Base-by-base conservation (phyloP, 2,888 invertebrate species). In the Sphinx pinastri region DNA sequence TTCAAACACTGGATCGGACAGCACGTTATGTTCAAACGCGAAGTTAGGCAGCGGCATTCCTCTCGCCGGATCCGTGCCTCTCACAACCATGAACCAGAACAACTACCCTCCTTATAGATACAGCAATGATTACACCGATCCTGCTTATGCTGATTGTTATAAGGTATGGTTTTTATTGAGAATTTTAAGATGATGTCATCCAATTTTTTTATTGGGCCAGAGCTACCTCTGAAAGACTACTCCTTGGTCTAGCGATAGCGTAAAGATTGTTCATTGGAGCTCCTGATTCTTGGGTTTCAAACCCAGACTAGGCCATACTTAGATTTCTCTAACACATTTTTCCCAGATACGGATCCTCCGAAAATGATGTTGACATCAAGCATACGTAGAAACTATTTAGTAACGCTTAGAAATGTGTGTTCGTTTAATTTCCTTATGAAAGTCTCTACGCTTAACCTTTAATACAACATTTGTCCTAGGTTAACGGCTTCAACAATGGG, bases 401-500 rank as follows among this genome's bases (percentile, higher is more conserved):
- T 4, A 38, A 38, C 38, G 5, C 38, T 38, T 0, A 8, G 75
- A 73, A 75, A 76, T 77, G 4, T 38, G 2, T 38, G 38, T 73
- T 75, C 66, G 74, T 76, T 72, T 76, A 67, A 67, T 31, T 52
- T 55, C 25, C 1, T 25, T 25, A 25, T 25, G 25, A 25, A 25
- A 25, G 25, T 25, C 25, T 25, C 25, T 25, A 25, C 1, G 25
- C 25, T 25, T 25, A 25, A 25, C 25, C 25, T 25, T 25, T 2
- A 25, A 25, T 25, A 25, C 25, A 25, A 51, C 31, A 19, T 49
- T 49, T 58, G 13, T 57, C 60, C 45, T 78, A 97, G 97, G 96
- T 97, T 73, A 97, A 97, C 70, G 97, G 97, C 81, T 97, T 96
- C 88, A 97, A 96, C 87, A 97, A 97, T 83, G 97, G 97, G 45